Evolutionary conservation across 2,113 vertebrate species (phyloP).

Genomic region (Microcebus lehilahytsara): DNA sequence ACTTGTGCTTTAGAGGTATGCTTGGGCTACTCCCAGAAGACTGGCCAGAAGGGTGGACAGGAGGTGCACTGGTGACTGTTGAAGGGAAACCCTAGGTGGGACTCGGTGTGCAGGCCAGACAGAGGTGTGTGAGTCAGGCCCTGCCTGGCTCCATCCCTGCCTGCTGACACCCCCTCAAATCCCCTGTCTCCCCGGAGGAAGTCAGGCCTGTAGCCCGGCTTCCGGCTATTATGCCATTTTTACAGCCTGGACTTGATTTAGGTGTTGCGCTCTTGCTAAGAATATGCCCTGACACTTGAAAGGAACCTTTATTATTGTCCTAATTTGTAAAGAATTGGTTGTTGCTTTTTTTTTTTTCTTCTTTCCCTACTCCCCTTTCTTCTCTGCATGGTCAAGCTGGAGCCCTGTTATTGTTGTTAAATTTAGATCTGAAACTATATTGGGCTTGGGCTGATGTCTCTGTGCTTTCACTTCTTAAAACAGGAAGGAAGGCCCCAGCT

Average conservation of each 20-base stretch:
- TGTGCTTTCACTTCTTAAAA: slow-evolving; percentile 89
- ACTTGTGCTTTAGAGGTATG: accelerated
- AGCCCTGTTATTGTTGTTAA: slow-evolving; percentile 87
- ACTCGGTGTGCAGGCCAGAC: slow-evolving; percentile 56
- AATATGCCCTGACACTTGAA: slow-evolving; percentile 90
- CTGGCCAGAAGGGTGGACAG: neutral
- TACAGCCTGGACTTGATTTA: slow-evolving; percentile 88
- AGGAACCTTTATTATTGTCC: slow-evolving; percentile 89
- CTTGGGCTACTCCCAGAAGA: neutral
- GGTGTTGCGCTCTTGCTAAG: slow-evolving; percentile 88
- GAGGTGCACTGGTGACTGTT: neutral
- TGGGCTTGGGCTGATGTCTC: slow-evolving; percentile 81
- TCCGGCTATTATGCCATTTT: slow-evolving; percentile 90
- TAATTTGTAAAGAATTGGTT: slow-evolving; percentile 88
- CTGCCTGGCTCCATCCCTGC: slow-evolving; percentile 65
- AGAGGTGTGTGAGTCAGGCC: slow-evolving; percentile 29
- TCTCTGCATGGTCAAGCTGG: slow-evolving; percentile 85
- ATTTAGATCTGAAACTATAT: slow-evolving; percentile 90
- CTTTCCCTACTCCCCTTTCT: slow-evolving; percentile 70
- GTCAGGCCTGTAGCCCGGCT: slow-evolving; percentile 84
- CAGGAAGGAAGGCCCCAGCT: slow-evolving; percentile 86
- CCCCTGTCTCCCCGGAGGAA: slow-evolving; percentile 85
- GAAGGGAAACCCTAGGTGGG: neutral
- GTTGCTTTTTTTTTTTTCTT: slow-evolving; percentile 76
- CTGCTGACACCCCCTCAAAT: slow-evolving; percentile 79